These are phyloP conservation scores for Diadromus collaris DNA, from an alignment of 2,888 invertebrate species.

Conservation along the genomic window DNA sequence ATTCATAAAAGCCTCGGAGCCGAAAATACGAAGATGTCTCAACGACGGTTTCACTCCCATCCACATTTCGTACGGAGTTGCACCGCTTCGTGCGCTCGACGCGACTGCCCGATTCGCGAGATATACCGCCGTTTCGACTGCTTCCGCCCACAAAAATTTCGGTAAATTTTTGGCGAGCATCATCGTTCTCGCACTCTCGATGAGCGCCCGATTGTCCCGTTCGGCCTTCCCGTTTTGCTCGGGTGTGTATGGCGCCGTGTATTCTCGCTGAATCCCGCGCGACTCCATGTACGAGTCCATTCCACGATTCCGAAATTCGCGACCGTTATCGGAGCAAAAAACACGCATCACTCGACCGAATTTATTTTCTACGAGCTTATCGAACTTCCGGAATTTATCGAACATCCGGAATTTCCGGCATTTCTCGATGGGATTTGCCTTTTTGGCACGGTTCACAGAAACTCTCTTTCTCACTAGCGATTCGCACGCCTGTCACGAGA, in stretches of 20 bases:
- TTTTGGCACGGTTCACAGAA: slow-evolving; percentile 62
- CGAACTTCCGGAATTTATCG: slow-evolving; percentile 1
- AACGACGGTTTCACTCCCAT: slow-evolving; percentile 29
- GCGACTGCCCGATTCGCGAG: slow-evolving; percentile 20
- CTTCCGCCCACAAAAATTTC: slow-evolving; percentile 39
- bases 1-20: neutral
- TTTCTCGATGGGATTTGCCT: slow-evolving; percentile 61
- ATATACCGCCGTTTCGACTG: slow-evolving; percentile 27
- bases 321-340: neutral
- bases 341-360: neutral
- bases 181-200: slow-evolving; percentile 28
- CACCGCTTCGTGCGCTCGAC: slow-evolving; percentile 4
- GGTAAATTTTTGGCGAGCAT: slow-evolving; percentile 14
- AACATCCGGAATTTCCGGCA: slow-evolving; percentile 43
- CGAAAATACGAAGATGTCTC: neutral
- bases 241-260: slow-evolving; percentile 14
- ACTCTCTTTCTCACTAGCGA: slow-evolving; percentile 16
- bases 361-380: neutral
- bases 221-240: slow-evolving; percentile 20
- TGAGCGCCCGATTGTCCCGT: slow-evolving; percentile 19
- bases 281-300: slow-evolving; percentile 13
- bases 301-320: neutral
- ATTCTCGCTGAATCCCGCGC: slow-evolving; percentile 19
- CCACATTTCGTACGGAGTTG: slow-evolving; percentile 32
- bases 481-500: neutral